A percentile compares a stretch with the other conserved stretches of the same genome.
Conservation (phyloP, 2,113 vertebrate species). For the Tragelaphus buxtoni region DNA sequence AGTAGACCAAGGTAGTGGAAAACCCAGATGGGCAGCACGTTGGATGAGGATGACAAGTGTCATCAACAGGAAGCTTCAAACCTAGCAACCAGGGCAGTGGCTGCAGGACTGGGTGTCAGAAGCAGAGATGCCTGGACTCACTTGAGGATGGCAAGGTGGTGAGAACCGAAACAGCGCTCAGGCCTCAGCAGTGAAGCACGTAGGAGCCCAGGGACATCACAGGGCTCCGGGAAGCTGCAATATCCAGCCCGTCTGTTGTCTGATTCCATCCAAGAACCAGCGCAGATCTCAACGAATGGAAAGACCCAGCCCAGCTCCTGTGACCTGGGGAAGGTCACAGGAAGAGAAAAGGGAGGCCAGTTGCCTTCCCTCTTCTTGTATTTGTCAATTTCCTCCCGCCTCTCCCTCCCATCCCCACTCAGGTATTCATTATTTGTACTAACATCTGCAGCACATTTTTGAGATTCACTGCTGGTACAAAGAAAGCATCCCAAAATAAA, state of each 20-base stretch:
- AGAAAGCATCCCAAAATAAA: conserved; percentile 41
- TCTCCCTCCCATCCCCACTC: neutral
- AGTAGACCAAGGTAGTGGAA: neutral
- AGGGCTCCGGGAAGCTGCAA: neutral
- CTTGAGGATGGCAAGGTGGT: fast-evolving
- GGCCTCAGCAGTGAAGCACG: neutral
- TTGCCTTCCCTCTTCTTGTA: fast-evolving
- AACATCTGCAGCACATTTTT: neutral
- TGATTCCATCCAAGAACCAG: neutral
- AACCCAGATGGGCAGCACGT: no score
- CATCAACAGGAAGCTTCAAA: neutral
- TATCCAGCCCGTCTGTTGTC: neutral
- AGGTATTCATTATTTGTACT: conserved; percentile 3
- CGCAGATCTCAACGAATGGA: neutral
- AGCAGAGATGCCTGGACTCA: neutral
- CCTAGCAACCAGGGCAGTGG: neutral
- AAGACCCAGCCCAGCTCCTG: neutral
- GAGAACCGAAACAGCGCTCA: neutral
- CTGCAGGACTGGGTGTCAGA: neutral
- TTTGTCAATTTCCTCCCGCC: neutral
- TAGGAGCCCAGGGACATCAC: neutral
- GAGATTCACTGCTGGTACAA: neutral
- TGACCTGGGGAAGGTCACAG: neutral
- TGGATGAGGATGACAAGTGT: neutral
- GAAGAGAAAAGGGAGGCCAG: neutral